Percentiles rank a stretch among this genome's conserved stretches.
Conservation (phyloP, 2,888 invertebrate species). For the Brachypalpus laphriformis region DNA sequence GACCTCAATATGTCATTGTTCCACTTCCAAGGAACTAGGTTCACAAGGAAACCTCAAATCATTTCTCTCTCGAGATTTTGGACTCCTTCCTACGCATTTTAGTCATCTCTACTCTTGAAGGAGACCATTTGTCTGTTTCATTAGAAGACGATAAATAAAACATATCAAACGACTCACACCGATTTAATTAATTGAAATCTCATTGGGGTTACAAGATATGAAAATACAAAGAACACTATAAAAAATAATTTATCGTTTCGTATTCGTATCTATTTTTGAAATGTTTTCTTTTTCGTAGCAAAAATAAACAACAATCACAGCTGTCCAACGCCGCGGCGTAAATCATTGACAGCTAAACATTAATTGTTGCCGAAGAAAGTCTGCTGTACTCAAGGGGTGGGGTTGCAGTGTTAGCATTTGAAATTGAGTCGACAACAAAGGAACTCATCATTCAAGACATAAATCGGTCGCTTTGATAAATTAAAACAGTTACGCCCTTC, state of each 20-base stretch:
- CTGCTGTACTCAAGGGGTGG: too few relatives aligned
- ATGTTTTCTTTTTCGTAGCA: not conserved
- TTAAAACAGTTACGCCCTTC: not conserved
- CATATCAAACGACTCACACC: slow-evolving; percentile 1
- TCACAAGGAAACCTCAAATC: not conserved
- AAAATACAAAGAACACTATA: slow-evolving; percentile 9
- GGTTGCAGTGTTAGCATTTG: not conserved
- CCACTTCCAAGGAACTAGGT: not conserved
- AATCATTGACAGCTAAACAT: not conserved
- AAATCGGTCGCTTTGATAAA: not conserved
- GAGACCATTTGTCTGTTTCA: slow-evolving; percentile 16
- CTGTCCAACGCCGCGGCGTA: not conserved
- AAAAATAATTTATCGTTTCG: slow-evolving; percentile 16
- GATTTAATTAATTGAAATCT: slow-evolving; percentile 5
- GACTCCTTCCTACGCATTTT: not conserved
- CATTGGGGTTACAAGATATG: not conserved
- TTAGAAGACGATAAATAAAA: not conserved
- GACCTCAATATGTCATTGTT: not conserved
- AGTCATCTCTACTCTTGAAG: not conserved
- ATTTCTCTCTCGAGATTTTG: not conserved
- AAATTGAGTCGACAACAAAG: not conserved
- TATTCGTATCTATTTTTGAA: slow-evolving; percentile 9
- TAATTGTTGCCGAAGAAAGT: not conserved
- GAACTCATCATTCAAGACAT: not conserved
- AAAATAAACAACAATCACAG: slow-evolving; percentile 6